Conservation (phyloP, 2,113 vertebrate species). For the Lepisosteus oculatus region DNA sequence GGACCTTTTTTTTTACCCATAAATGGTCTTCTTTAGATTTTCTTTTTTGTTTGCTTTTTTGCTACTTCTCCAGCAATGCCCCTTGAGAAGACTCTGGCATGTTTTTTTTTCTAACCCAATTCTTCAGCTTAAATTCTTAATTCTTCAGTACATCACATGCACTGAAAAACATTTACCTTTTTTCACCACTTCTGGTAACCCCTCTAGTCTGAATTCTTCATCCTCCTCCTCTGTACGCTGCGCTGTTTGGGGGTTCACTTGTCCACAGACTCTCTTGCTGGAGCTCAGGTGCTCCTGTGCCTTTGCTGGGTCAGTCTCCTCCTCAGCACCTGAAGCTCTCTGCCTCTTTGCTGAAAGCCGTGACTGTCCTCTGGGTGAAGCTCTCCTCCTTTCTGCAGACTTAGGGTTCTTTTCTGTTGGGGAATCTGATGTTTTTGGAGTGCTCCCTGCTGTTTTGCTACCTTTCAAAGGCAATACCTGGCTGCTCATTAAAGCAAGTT, state of each 20-base stretch:
- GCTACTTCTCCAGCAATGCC: no score
- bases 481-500: slow-evolving; percentile 59
- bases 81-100: no score
- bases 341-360: slow-evolving; percentile 65
- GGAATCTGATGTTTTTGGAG: neutral
- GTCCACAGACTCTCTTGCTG: slow-evolving; percentile 53
- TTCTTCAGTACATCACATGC: no score
- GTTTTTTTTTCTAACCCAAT: no score
- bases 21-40: no score
- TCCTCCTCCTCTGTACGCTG: slow-evolving; percentile 30
- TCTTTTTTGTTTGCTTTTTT: no score
- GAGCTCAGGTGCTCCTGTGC: slow-evolving; percentile 65
- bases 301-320: slow-evolving; percentile 29
- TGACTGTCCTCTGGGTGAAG: slow-evolving; percentile 26
- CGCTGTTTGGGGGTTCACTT: slow-evolving; percentile 32
- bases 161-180: slow-evolving; percentile 61
- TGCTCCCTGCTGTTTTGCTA: slow-evolving; percentile 15
- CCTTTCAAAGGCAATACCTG: slow-evolving; percentile 37
- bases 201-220: slow-evolving; percentile 61
- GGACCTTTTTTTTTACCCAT: no score
- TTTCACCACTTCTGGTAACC: slow-evolving; percentile 77
- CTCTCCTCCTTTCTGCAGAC: slow-evolving; percentile 34
- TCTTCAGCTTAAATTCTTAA: no score
- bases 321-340: slow-evolving; percentile 37
- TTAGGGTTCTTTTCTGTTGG: neutral